Evolutionary conservation across 2,113 vertebrate genomes (phyloP).

Genomic region (Bos javanicus): DNA sequence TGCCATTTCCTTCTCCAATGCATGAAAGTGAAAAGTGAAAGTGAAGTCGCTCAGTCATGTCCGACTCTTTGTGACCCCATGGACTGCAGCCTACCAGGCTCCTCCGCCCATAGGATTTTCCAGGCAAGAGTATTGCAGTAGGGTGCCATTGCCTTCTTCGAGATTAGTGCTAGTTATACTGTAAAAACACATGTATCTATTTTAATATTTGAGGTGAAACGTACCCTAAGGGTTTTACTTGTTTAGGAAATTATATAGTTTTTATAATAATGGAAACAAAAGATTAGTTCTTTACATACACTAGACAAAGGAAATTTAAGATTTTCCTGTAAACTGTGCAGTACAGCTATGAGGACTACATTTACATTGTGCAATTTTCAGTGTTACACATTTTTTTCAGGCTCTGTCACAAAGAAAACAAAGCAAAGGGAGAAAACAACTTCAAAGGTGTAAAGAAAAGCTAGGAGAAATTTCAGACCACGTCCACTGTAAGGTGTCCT

Average conservation of each 20-base stretch:
- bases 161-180: no score
- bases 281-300: background rate
- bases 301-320: conserved; percentile 43
- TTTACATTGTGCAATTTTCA: conserved; percentile 51
- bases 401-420: conserved; percentile 50
- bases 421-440: conserved; percentile 49
- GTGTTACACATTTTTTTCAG: background rate
- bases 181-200: background rate
- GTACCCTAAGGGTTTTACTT: background rate
- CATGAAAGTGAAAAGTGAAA: no score
- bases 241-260: background rate
- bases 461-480: conserved; percentile 12
- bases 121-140: no score
- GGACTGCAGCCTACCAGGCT: no score
- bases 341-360: conserved; percentile 11
- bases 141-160: no score
- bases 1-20: no score
- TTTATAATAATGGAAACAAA: conserved; percentile 21
- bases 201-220: background rate
- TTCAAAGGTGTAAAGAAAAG: conserved; percentile 38
- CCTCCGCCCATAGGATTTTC: no score
- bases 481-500: background rate
- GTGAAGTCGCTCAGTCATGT: no score
- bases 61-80: no score
- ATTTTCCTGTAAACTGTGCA: conserved; percentile 53